Percentiles rank a stretch among this genome's conserved stretches.
Evolutionary conservation across 2,888 invertebrate genomes (phyloP).

Genomic region (Creontiades dilutus): DNA sequence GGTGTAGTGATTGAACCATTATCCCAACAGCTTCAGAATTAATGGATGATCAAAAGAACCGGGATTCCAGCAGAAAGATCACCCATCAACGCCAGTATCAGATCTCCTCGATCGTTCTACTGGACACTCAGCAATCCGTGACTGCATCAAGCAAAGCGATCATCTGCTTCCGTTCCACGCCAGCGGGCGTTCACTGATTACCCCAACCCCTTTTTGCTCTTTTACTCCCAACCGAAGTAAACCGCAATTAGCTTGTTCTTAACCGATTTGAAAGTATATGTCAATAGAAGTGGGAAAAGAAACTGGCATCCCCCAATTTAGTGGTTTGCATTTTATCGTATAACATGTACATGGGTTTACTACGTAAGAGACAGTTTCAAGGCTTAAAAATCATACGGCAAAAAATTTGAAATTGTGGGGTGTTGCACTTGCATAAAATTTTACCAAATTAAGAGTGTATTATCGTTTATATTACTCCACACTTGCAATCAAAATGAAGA

Average conservation of each 20-base stretch:
- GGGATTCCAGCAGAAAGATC: neutral
- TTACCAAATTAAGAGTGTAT: too few relatives aligned
- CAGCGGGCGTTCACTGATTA: constrained; percentile 1
- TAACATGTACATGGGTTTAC: too few relatives aligned
- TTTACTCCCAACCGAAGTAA: constrained; percentile 34
- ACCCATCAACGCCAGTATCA: neutral
- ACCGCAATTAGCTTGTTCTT: constrained; percentile 47
- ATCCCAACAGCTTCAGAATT: neutral
- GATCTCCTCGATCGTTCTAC: neutral
- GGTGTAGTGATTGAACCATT: neutral
- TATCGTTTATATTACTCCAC: too few relatives aligned
- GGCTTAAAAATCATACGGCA: too few relatives aligned
- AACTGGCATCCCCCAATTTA: too few relatives aligned
- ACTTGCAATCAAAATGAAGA: too few relatives aligned
- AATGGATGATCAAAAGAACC: neutral
- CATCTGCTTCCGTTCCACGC: constrained; percentile 30
- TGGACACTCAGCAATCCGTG: neutral
- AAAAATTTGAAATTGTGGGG: too few relatives aligned
- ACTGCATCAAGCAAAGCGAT: constrained; percentile 20
- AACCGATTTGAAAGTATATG: neutral
- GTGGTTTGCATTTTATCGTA: too few relatives aligned
- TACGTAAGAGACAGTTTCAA: too few relatives aligned
- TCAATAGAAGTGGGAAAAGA: too few relatives aligned
- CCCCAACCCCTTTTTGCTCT: neutral
- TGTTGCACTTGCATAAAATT: too few relatives aligned